Evolutionary conservation across 2,888 invertebrate genomes (phyloP), one percentile per base, ranked within the genome.

Genomic region (Argynnis bischoffii): DNA sequence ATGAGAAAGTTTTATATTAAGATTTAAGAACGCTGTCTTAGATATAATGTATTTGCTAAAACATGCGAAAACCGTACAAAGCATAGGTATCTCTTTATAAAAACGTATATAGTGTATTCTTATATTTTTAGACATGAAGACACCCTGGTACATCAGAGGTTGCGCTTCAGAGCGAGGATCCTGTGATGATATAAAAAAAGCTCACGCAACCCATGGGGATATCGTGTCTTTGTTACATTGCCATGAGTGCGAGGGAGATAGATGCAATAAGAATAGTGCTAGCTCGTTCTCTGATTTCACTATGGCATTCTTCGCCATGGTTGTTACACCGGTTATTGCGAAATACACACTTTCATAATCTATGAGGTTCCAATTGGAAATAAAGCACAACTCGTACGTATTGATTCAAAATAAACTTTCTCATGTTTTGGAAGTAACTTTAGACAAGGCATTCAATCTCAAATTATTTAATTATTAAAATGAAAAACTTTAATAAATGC

Each of bases 91-190:
- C n/a, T 15, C 5, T 0, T n/a, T 31, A 1, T 8, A 6, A 8
- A 13, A 31, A 0, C 1, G 16, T 11, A 35, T n/a, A 18, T 11
- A 0, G 1, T 15, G 0, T 6, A 11, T 55, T 41, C 15, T 16
- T 21, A n/a, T 35, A 16, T 35, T 67, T 64, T 54, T 31, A 90
- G 90, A 86, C 73, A 77, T 83, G 77, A 78, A 80, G 8, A 78
- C 76, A 6, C 76, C 84, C 0, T 84, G 85, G 81, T 79, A 79
- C 69, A 77, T 89, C 5, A 81, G 91, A 13, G 90, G 89, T 3
- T 91, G 91, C 61, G 83, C 83, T 5, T 79, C 88, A 0, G 90
- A 88, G 47, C 79, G 84, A 60, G 88, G 89, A 0, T 77, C 83
- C 0, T 91, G 91, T 69, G 75, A 73, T 0, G 89, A 91, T 6